Conservation (phyloP, 2,113 vertebrate genomes). For the Istiophorus platypterus region DNA sequence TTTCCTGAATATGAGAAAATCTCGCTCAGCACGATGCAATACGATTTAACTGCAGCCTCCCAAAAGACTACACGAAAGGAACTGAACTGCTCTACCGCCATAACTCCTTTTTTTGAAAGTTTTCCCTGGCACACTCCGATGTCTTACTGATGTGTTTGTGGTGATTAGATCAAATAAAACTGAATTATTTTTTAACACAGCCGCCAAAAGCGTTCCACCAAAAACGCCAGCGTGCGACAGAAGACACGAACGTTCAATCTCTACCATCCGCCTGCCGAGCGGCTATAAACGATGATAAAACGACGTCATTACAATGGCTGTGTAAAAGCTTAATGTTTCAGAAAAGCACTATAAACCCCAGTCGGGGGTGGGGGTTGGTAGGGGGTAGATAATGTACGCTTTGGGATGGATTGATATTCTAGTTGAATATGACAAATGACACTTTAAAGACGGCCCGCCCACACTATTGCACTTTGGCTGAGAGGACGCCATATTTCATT, state of each 20-base stretch:
- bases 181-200: slow-evolving; percentile 13
- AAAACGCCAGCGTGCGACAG: slow-evolving; percentile 39
- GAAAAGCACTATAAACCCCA: slow-evolving; percentile 61
- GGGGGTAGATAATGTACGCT: slow-evolving; percentile 46
- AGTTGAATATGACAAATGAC: slow-evolving; percentile 76
- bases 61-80: background rate
- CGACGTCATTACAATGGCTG: slow-evolving; percentile 48
- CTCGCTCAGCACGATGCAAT: background rate
- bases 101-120: background rate
- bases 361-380: no score
- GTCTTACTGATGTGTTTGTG: background rate
- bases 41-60: background rate
- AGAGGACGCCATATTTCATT: slow-evolving; percentile 65
- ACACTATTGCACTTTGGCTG: slow-evolving; percentile 69
- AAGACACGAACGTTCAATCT: slow-evolving; percentile 26
- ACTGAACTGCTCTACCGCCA: background rate
- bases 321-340: slow-evolving; percentile 72
- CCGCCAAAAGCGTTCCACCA: slow-evolving; percentile 18
- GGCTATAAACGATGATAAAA: slow-evolving; percentile 67
- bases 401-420: slow-evolving; percentile 70
- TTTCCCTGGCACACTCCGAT: background rate
- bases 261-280: slow-evolving; percentile 7
- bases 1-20: background rate
- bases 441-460: slow-evolving; percentile 69
- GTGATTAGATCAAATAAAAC: slow-evolving; percentile 43